Evolutionary conservation across 53 echinoderm and acorn worm genomes (phyloP), one percentile per base, ranked within the genome.

Genomic region (Crossaster papposus): DNA sequence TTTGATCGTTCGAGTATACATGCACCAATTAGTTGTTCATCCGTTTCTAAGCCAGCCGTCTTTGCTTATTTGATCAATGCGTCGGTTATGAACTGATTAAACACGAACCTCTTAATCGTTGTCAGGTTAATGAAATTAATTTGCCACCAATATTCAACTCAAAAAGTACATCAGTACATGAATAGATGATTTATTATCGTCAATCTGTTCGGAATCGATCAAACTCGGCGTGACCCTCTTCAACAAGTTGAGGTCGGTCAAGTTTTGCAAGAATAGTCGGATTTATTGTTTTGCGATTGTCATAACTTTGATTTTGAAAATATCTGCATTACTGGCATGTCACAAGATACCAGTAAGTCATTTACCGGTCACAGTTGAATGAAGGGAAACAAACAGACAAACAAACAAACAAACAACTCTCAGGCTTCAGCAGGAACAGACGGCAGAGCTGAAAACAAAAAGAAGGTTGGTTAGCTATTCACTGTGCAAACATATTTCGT

Each of bases 381-480:
- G 68, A 68, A n/a, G 28, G 28, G 2, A 68, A 68, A 28, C 24
- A 2, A 11, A 68, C 24, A 68, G 28, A 68, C 68, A 68, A 68
- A 68, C 24, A 68, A 68, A 68, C 68, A 68, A 68, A 23, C 24
- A 68, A 68, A 58, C 58, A 58, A 58, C 58, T 58, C 58, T 18
- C 7, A 11, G 15, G 6, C 58, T 58, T 15, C 17, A 58, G 58
- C 17, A 58, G 17, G 22, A n/a, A 58, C 58, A 58, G 17, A 58
- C 58, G 12, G 2, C 58, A 58, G 58, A 58, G 58, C 14, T 58
- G n/a, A 18, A 58, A 58, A 17, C 58, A 58, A 58, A 58, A 3
- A 15, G 58, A 58, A 2, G 53, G 22, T 18, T 20, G 22, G 58
- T 14, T 20, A 2, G 58, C 58, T 17, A 58, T 20, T 58, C 22